phyloP scores from a whole-genome alignment of 1,140 invertebrate genomes.

The Drosophila biarmipes region DNA sequence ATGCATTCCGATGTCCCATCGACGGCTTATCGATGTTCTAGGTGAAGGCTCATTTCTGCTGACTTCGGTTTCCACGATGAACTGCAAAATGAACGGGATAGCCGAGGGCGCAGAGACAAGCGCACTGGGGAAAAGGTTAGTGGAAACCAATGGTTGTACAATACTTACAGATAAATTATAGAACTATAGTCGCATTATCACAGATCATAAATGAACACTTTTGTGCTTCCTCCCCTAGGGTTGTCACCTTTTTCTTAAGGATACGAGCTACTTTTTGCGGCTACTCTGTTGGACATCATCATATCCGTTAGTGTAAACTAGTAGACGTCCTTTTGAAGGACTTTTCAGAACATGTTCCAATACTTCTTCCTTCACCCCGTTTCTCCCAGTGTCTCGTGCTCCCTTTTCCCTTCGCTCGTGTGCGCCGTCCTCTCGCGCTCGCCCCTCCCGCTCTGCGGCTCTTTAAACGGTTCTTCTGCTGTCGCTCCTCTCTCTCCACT shows the following conservation, averaged over 20 bases:
- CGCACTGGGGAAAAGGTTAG: slow-evolving; percentile 1
- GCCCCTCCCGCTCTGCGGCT: slow-evolving; percentile 27
- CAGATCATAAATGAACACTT: too few relatives aligned
- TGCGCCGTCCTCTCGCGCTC: slow-evolving; percentile 24
- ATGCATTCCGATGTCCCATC: slow-evolving; percentile 1
- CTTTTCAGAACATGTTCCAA: neutral
- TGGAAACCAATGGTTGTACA: too few relatives aligned
- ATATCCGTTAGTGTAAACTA: too few relatives aligned
- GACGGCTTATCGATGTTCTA: slow-evolving; percentile 29
- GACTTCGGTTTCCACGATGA: slow-evolving; percentile 40
- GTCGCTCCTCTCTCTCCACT: slow-evolving; percentile 35
- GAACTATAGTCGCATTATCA: too few relatives aligned
- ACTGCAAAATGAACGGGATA: slow-evolving; percentile 62
- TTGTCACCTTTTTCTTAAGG: too few relatives aligned
- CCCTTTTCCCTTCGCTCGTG: slow-evolving; percentile 42
- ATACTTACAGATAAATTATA: too few relatives aligned
- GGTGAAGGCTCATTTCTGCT: slow-evolving; percentile 31
- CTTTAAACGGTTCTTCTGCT: slow-evolving; percentile 47
- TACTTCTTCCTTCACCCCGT: neutral
- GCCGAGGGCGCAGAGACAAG: slow-evolving; percentile 13
- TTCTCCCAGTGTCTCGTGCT: slow-evolving; percentile 23
- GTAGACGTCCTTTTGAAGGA: neutral
- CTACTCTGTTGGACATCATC: too few relatives aligned
- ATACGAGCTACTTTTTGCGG: too few relatives aligned
- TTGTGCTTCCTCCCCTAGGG: too few relatives aligned